Conservation (phyloP, 2,888 invertebrate species). For the Deroplatys truncata region DNA sequence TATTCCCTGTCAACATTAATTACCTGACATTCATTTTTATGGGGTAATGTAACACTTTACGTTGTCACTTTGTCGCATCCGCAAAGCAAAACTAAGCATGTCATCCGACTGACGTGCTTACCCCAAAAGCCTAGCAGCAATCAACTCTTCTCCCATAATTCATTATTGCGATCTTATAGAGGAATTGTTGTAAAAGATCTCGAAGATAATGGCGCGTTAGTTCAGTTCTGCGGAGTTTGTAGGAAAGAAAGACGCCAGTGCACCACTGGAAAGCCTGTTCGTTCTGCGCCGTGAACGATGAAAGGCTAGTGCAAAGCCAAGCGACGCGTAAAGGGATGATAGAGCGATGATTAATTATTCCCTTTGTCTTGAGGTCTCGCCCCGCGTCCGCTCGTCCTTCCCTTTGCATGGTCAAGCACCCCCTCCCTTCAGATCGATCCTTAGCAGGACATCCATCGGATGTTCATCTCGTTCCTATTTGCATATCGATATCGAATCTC, state of each 20-base stretch:
- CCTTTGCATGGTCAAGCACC: background rate
- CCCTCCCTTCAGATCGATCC: background rate
- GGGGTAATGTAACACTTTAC: too few species aligned
- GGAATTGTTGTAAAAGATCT: too few species aligned
- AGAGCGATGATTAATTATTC: constrained; percentile 3
- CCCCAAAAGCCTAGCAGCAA: too few species aligned
- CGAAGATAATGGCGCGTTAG: too few species aligned
- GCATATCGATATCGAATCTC: background rate
- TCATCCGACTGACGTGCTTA: too few species aligned
- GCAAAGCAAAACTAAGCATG: too few species aligned
- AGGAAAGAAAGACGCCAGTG: background rate
- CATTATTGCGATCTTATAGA: too few species aligned
- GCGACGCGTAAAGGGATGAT: constrained; percentile 7
- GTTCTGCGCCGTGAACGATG: background rate
- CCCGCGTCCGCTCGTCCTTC: background rate
- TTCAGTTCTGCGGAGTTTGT: background rate
- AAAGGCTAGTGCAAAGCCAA: background rate
- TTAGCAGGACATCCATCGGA: background rate
- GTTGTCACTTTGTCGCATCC: too few species aligned
- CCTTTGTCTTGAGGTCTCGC: background rate
- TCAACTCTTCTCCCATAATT: too few species aligned
- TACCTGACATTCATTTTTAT: too few species aligned
- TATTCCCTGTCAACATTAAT: too few species aligned
- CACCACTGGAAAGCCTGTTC: background rate
- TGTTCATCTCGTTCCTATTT: background rate